Percentiles rank a stretch among this genome's conserved stretches.
Evolutionary conservation across 2,888 invertebrate species (phyloP).

Genomic region (Panorpa germanica): DNA sequence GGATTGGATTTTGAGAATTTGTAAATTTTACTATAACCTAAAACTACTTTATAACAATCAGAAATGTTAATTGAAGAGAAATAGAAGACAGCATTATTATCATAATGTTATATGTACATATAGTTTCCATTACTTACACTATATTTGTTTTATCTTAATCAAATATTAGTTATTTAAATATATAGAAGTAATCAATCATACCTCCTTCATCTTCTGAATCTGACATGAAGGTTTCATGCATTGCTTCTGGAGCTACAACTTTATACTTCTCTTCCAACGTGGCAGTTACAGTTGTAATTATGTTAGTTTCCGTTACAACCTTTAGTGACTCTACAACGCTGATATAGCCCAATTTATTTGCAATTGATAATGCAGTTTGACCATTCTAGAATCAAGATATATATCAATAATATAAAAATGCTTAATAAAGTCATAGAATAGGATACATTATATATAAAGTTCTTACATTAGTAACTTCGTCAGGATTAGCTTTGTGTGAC

Average conservation of each 20-base stretch:
- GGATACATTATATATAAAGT: conserved; percentile 2
- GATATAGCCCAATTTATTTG: conserved; percentile 92
- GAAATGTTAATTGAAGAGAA: too few relatives aligned
- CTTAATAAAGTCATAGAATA: conserved; percentile 4
- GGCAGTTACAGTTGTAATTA: conserved; percentile 39
- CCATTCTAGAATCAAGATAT: conserved; percentile 50
- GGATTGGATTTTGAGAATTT: too few relatives aligned
- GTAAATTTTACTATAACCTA: too few relatives aligned
- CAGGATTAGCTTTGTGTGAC: conserved; percentile 86
- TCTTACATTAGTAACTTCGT: conserved; percentile 83
- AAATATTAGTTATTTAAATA: not conserved
- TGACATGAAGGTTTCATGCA: conserved; percentile 97
- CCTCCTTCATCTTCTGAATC: conserved; percentile 99
- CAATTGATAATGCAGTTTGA: conserved; percentile 91
- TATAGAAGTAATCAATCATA: conserved; percentile 26
- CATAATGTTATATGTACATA: too few relatives aligned
- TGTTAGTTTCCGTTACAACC: conserved; percentile 67
- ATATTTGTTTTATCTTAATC: too few relatives aligned
- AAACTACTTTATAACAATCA: too few relatives aligned
- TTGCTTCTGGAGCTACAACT: conserved; percentile 92
- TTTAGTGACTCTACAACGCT: conserved; percentile 94
- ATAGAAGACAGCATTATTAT: too few relatives aligned
- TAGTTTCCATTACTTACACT: too few relatives aligned
- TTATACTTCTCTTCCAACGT: conserved; percentile 82
- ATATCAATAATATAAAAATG: conserved; percentile 4